These are phyloP conservation scores for Eulemur albifrons DNA, from an alignment of 2,797 vertebrate genomes.

Conservation along the genomic window DNA sequence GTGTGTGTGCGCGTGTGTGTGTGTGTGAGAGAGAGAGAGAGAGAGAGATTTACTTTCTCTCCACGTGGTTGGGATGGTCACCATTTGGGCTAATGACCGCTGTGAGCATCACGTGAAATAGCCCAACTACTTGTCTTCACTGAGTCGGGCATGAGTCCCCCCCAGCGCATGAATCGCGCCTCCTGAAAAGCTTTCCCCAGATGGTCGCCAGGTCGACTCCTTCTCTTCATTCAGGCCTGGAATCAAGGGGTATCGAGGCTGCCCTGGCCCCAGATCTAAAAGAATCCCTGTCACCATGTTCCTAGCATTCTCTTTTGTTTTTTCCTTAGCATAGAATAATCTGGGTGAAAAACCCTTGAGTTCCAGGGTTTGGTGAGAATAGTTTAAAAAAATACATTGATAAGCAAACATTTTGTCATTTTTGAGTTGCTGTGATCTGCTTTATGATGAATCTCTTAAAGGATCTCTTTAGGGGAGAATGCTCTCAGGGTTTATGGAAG, in stretches of 20 bases:
- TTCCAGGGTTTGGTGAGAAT: not conserved
- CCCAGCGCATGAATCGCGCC: rapidly evolving
- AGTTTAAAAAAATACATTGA: not conserved
- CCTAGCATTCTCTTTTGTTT: not conserved
- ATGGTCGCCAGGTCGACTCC: no score
- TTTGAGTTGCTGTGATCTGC: not conserved
- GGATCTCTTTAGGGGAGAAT: not conserved
- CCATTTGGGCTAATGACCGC: not conserved
- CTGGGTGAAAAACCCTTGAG: not conserved
- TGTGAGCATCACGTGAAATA: not conserved
- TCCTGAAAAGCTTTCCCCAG: not conserved
- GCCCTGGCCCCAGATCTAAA: not conserved
- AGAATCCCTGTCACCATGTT: rapidly evolving
- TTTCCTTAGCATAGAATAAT: not conserved
- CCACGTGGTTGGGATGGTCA: no score
- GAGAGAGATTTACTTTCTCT: not conserved
- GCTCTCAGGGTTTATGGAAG: not conserved
- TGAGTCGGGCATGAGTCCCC: not conserved
- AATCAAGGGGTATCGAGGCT: not conserved
- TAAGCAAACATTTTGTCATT: not conserved
- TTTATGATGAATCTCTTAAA: not conserved
- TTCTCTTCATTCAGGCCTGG: not conserved
- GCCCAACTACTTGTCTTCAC: not conserved
- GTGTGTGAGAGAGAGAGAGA: no score
- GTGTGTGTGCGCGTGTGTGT: not conserved